Conservation (phyloP, 2,113 vertebrate species). For the Microcebus jonahi region DNA sequence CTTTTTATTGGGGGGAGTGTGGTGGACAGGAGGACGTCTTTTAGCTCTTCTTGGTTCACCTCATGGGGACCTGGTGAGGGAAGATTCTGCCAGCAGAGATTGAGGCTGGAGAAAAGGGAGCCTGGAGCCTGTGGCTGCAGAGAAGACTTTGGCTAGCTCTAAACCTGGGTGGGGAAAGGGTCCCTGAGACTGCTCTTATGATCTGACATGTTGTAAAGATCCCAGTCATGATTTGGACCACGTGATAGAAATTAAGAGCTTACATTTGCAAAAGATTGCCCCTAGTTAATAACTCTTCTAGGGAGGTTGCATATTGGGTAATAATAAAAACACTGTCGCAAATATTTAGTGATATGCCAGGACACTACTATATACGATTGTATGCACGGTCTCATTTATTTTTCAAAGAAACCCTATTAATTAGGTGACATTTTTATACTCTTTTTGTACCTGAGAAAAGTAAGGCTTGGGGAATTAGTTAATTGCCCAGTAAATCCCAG, state of each 20-base stretch:
- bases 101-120: background rate
- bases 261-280: background rate
- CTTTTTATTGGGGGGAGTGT: background rate
- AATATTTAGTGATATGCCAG: background rate
- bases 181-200: background rate
- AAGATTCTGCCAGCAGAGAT: background rate
- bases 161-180: background rate
- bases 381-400: background rate
- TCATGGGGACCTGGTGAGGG: accelerated
- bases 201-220: background rate
- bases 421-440: background rate
- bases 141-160: background rate
- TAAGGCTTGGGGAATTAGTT: background rate
- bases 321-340: background rate
- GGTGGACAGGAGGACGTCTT: background rate
- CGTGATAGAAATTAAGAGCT: background rate
- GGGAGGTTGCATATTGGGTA: background rate
- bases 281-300: background rate
- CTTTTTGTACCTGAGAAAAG: background rate
- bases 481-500: background rate
- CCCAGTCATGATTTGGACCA: background rate
- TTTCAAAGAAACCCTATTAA: background rate
- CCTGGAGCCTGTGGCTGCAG: background rate
- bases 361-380: background rate
- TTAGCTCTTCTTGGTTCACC: background rate